These are phyloP conservation scores for Musca domestica DNA, from an alignment of 1,140 invertebrate species.

Conservation along the genomic window DNA sequence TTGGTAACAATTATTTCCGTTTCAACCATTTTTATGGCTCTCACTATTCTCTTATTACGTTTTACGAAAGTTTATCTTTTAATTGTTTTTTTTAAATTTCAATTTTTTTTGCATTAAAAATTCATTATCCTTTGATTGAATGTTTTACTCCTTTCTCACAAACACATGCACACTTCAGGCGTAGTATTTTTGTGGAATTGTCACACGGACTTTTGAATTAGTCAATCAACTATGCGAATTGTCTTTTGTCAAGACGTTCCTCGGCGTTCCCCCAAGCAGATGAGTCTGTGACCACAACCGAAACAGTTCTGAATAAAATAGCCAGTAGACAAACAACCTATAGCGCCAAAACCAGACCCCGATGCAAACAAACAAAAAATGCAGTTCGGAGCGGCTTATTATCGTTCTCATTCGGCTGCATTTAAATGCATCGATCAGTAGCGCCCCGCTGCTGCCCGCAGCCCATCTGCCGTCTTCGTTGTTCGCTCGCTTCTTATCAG, in stretches of 20 bases:
- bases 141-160: too few relatives aligned
- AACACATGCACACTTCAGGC: too few relatives aligned
- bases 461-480: too few relatives aligned
- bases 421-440: conserved; percentile 15
- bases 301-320: conserved; percentile 21
- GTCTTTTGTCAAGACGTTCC: conserved; percentile 1
- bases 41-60: not conserved
- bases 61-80: not conserved
- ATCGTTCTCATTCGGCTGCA: conserved; percentile 10
- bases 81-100: not conserved
- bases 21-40: conserved; percentile 38
- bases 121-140: too few relatives aligned
- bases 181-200: not conserved
- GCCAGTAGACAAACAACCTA: conserved; percentile 9
- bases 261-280: not conserved
- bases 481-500: conserved; percentile 10
- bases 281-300: conserved; percentile 13
- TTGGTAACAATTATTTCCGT: conserved; percentile 52
- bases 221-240: not conserved
- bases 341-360: conserved; percentile 7
- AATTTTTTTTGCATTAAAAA: not conserved
- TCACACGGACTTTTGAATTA: not conserved
- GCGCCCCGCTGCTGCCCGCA: not conserved
- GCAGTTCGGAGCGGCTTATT: conserved; percentile 3
- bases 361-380: too few relatives aligned